A percentile compares a stretch with the other conserved stretches of the same genome.
phyloP scores from a whole-genome alignment of 2,888 invertebrate genomes.

The Diploptera punctata region DNA sequence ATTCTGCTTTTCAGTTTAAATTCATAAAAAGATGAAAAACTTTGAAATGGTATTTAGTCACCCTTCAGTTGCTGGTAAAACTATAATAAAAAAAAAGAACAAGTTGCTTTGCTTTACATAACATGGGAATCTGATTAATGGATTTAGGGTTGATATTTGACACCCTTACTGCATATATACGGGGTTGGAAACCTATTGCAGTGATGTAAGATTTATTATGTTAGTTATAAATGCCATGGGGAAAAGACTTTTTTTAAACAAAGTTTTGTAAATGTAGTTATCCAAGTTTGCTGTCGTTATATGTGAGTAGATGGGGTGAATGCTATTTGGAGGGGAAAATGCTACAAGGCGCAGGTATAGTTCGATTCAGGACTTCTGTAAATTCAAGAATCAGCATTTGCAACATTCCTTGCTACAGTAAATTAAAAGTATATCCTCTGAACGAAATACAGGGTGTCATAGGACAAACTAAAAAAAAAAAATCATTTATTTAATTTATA shows the following conservation, averaged over 20 bases:
- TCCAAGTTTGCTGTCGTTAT: constrained; percentile 18
- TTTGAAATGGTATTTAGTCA: constrained; percentile 9
- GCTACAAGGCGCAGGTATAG: neutral
- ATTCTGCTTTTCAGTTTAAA: constrained; percentile 21
- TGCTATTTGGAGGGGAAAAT: neutral
- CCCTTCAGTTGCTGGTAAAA: neutral
- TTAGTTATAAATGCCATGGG: constrained; percentile 23
- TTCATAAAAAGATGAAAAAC: constrained; percentile 20
- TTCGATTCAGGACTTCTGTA: neutral
- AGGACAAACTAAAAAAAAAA: too few relatives aligned
- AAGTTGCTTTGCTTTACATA: constrained; percentile 17
- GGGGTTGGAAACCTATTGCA: constrained; percentile 6
- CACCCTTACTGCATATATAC: constrained; percentile 29
- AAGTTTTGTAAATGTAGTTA: constrained; percentile 12
- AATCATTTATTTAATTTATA: too few relatives aligned
- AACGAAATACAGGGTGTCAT: too few relatives aligned
- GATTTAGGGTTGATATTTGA: constrained; percentile 36
- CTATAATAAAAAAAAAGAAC: constrained; percentile 17
- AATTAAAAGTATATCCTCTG: too few relatives aligned
- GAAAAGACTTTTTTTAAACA: constrained; percentile 13
- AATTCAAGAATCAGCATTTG: too few relatives aligned
- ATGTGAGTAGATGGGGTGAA: neutral
- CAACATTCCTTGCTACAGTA: too few relatives aligned
- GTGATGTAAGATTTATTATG: constrained; percentile 25
- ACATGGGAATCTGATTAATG: constrained; percentile 34